These are phyloP conservation scores for Andrena hattorfiana DNA, from an alignment of 2,888 invertebrate species.

Conservation along the genomic window DNA sequence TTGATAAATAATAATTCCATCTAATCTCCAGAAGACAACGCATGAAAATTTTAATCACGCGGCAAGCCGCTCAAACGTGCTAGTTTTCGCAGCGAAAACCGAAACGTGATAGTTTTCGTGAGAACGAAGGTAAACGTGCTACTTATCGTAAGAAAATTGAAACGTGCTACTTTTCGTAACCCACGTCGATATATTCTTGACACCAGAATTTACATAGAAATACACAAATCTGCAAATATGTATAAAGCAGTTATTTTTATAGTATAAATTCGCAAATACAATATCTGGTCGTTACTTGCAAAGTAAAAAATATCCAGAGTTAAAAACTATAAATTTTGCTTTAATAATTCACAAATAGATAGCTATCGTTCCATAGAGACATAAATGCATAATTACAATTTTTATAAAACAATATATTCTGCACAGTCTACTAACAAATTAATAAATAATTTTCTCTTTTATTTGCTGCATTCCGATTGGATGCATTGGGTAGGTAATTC, in stretches of 20 bases:
- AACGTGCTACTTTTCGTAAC: no score
- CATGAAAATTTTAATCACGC: no score
- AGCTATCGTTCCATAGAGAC: background rate
- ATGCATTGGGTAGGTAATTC: slow-evolving; percentile 41
- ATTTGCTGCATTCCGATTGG: slow-evolving; percentile 44
- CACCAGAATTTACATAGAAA: background rate
- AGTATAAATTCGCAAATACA: no score
- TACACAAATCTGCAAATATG: background rate
- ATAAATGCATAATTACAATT: background rate
- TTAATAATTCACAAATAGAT: no score
- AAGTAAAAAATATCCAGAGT: background rate
- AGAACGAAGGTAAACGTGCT: no score
- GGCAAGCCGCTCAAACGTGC: no score
- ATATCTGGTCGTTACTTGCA: no score
- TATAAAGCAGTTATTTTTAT: background rate
- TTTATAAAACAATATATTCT: background rate
- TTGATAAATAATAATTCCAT: no score
- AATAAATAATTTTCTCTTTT: slow-evolving; percentile 30
- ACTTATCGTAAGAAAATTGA: no score
- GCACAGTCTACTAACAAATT: background rate
- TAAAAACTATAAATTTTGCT: background rate
- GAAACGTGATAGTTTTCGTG: no score
- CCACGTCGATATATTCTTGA: background rate
- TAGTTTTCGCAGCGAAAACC: no score
- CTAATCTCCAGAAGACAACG: no score